phyloP scores from a whole-genome alignment of 2,888 invertebrate genomes.

The Rhopalosiphum nymphaeae region DNA sequence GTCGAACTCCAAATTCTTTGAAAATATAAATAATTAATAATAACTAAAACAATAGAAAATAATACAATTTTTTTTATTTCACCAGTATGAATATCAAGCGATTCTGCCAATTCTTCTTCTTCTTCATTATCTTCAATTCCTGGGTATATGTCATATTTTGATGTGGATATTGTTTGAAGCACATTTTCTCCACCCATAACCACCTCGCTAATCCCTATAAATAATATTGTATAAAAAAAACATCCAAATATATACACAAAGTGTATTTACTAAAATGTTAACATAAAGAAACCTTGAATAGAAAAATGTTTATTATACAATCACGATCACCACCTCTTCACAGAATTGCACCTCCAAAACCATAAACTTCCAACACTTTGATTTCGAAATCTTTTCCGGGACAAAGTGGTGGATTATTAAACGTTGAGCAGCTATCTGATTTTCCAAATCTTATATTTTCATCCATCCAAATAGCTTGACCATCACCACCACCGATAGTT shows the following conservation, averaged over 20 bases:
- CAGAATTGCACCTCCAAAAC: conserved; percentile 74
- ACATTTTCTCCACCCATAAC: conserved; percentile 90
- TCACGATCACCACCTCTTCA: conserved; percentile 49
- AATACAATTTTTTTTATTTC: conserved; percentile 66
- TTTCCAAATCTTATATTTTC: conserved; percentile 95
- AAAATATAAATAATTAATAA: conserved; percentile 35
- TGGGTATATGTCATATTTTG: conserved; percentile 80
- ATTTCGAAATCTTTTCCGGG: conserved; percentile 93
- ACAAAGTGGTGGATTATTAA: conserved; percentile 94
- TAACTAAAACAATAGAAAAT: conserved; percentile 20
- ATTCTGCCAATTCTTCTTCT: conserved; percentile 82
- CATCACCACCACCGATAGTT: conserved; percentile 95
- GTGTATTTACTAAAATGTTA: background rate
- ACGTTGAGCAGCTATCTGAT: conserved; percentile 94
- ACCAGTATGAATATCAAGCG: conserved; percentile 83
- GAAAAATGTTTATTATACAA: conserved; percentile 48
- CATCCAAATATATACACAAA: background rate
- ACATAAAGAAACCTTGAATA: conserved; percentile 55
- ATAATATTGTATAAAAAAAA: conserved; percentile 22
- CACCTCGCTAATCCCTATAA: conserved; percentile 85
- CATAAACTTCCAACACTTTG: conserved; percentile 93
- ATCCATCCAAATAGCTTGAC: conserved; percentile 97
- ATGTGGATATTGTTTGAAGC: conserved; percentile 75
- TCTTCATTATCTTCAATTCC: conserved; percentile 84
- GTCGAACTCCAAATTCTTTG: conserved; percentile 72